Evolutionary conservation across 2,797 vertebrate genomes (phyloP).

Genomic region (Sebastolobus alascanus): DNA sequence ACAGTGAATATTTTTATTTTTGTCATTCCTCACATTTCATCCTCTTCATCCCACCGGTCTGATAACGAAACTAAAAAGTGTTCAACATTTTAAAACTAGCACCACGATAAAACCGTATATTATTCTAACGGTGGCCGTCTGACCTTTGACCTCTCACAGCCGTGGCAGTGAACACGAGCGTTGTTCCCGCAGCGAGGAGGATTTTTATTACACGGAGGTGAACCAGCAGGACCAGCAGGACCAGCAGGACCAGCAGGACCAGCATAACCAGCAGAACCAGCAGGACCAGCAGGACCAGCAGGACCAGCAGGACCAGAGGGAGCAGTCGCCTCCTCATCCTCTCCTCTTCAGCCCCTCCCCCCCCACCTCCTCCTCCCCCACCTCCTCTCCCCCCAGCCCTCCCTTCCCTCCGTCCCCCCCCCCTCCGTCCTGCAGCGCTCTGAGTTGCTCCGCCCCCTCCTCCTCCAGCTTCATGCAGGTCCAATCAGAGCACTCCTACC

Average conservation of each 20-base stretch:
- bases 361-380: conserved; percentile 35
- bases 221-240: conserved; percentile 83
- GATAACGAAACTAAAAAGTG: too few relatives aligned
- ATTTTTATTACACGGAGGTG: conserved; percentile 95
- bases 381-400: conserved; percentile 58
- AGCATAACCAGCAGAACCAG: too few relatives aligned
- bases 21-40: too few relatives aligned
- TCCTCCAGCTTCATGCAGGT: conserved; percentile 91
- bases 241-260: too few relatives aligned
- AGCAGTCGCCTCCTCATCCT: conserved; percentile 5
- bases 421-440: conserved; percentile 65
- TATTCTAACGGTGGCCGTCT: too few relatives aligned
- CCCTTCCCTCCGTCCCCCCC: conserved; percentile 52
- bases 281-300: too few relatives aligned
- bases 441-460: conserved; percentile 91
- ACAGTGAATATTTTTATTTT: too few relatives aligned
- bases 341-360: conserved; percentile 28
- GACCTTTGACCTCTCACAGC: conserved; percentile 66
- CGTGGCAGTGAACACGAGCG: conserved; percentile 88
- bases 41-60: too few relatives aligned
- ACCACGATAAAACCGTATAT: background rate
- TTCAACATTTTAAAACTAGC: background rate
- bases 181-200: conserved; percentile 90
- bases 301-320: too few relatives aligned
- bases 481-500: conserved; percentile 94